These are phyloP conservation scores for Rhinoderma darwinii DNA, from an alignment of 2,113 vertebrate genomes.

Conservation along the genomic window DNA sequence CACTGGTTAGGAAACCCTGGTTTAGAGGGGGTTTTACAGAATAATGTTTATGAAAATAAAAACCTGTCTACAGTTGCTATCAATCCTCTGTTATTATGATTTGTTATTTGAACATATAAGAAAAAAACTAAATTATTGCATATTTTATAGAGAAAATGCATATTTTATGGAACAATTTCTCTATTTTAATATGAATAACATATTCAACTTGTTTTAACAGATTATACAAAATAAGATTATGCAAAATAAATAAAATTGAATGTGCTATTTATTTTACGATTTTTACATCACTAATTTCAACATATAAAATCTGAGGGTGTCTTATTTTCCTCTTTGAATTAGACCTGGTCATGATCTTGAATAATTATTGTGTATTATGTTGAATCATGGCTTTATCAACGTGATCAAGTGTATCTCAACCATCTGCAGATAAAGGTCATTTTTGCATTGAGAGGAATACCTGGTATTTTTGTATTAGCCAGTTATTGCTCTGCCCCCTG, in stretches of 20 bases:
- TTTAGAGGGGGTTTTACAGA: too few species aligned
- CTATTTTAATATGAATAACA: not conserved
- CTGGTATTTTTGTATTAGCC: slow-evolving; percentile 59
- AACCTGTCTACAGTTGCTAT: too few species aligned
- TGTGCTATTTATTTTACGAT: slow-evolving; percentile 32
- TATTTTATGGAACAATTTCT: not conserved
- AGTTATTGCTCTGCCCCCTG: slow-evolving; percentile 55
- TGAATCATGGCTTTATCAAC: slow-evolving; percentile 57
- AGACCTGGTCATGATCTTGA: slow-evolving; percentile 60
- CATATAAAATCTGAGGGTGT: slow-evolving; percentile 36
- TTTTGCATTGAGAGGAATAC: slow-evolving; percentile 59
- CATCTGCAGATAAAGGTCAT: slow-evolving; percentile 59
- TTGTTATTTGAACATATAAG: not conserved
- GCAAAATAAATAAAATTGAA: slow-evolving; percentile 1
- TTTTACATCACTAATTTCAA: slow-evolving; percentile 11
- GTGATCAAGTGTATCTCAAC: slow-evolving; percentile 59
- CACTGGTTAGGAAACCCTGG: too few species aligned
- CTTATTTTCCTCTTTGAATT: slow-evolving; percentile 45
- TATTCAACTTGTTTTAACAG: not conserved
- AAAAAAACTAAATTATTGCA: not conserved
- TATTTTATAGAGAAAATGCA: not conserved
- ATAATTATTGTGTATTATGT: slow-evolving; percentile 59
- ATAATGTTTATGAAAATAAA: too few species aligned
- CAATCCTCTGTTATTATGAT: not conserved
- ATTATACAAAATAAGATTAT: not conserved